Evolutionary conservation across 2,113 vertebrate genomes (phyloP).

Genomic region (Serilophus lunatus): DNA sequence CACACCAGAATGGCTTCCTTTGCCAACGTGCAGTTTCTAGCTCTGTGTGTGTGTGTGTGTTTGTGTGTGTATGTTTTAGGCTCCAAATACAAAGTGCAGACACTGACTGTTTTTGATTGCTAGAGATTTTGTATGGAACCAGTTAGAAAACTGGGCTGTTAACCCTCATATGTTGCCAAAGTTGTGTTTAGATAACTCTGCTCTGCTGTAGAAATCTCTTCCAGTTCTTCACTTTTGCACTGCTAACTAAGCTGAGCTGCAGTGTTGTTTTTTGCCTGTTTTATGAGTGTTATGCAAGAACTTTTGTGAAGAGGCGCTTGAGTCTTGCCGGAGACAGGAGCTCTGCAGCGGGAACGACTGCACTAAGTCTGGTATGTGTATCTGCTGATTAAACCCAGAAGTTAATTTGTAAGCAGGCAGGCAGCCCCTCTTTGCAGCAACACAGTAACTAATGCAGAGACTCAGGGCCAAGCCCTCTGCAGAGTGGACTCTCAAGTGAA

Average conservation of each 20-base stretch:
- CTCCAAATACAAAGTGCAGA: conserved; percentile 4
- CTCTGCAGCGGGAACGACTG: background rate
- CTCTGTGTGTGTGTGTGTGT: background rate
- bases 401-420: background rate
- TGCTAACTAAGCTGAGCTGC: background rate
- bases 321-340: background rate
- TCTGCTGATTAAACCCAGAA: background rate
- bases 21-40: background rate
- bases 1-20: background rate
- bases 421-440: background rate
- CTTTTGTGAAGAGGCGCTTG: background rate
- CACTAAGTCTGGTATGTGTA: background rate
- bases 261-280: background rate
- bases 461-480: background rate
- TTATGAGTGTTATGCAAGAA: background rate
- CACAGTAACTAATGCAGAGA: background rate
- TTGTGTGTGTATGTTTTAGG: background rate
- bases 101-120: background rate
- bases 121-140: background rate
- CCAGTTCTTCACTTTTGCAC: background rate
- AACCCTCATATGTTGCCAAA: background rate
- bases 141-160: conserved; percentile 10
- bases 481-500: background rate
- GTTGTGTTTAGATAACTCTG: background rate
- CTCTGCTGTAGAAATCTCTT: conserved; percentile 1